phyloP scores from a whole-genome alignment of 1,140 invertebrate genomes.

The Brachionus rotundiformis region DNA sequence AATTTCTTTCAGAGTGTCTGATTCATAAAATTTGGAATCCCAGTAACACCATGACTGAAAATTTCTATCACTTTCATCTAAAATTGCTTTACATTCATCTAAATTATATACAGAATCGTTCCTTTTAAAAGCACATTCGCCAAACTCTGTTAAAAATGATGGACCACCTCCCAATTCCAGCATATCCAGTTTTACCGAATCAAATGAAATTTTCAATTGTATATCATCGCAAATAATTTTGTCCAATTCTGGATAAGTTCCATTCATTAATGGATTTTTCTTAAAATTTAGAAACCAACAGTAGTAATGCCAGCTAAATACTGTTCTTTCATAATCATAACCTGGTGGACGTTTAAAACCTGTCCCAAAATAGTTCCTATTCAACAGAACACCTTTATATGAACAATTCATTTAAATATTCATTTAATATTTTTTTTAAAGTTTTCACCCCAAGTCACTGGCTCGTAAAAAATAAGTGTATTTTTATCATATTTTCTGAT shows the following conservation, averaged over 20 bases:
- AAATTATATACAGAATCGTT: slow-evolving; percentile 49
- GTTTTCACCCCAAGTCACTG: slow-evolving; percentile 56
- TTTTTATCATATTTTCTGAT: slow-evolving; percentile 55
- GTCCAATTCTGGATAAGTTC: slow-evolving; percentile 48
- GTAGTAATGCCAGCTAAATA: slow-evolving; percentile 56
- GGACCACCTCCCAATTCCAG: slow-evolving; percentile 52
- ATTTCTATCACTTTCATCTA: slow-evolving; percentile 54
- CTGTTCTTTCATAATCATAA: slow-evolving; percentile 52
- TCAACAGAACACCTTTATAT: slow-evolving; percentile 44
- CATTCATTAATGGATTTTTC: background rate
- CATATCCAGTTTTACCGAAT: slow-evolving; percentile 47
- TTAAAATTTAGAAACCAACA: slow-evolving; percentile 55
- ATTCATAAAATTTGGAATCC: slow-evolving; percentile 55
- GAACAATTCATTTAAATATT: no score
- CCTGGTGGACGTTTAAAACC: slow-evolving; percentile 56
- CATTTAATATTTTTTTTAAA: background rate
- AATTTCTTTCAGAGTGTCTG: slow-evolving; percentile 37
- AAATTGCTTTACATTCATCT: slow-evolving; percentile 55
- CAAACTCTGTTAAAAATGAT: slow-evolving; percentile 57
- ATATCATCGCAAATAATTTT: slow-evolving; percentile 54
- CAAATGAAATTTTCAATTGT: slow-evolving; percentile 38
- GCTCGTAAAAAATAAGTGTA: slow-evolving; percentile 56
- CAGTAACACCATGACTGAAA: slow-evolving; percentile 57
- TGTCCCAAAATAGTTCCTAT: slow-evolving; percentile 53
- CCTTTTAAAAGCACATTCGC: slow-evolving; percentile 54